Evolutionary conservation across 1,140 invertebrate species (phyloP), one percentile per base, ranked within the genome.

Genomic region (Drosophila kepulauana): DNA sequence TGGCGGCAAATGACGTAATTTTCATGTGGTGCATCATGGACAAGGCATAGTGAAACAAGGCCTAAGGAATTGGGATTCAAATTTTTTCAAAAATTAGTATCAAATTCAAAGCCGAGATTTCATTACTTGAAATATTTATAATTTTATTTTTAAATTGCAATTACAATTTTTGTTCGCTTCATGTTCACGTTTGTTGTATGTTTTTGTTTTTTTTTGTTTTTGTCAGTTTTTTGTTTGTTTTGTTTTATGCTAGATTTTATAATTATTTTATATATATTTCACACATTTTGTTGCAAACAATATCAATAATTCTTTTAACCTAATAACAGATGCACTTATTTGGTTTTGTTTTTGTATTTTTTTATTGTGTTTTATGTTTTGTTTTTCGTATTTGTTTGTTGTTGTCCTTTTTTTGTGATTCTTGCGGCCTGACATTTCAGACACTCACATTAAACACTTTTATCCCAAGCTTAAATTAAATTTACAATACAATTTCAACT

Each of bases 81-180:
- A 33, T 45, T 2, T 25, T 33, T 33, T 1, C 6, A 4, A 20
- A 43, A 58, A 2, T 41, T 11, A 10, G 33, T 33, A 33, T 33
- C n/a, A 5, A 16, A 13, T 15, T 48, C 5, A 43, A 30, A 56
- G 13, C 4, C 13, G 11, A 15, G 30, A 38, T 59, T 73, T 58
- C 38, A 63, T 85, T 85, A 85, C 76, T 81, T 85, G 78, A 87
- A 82, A 87, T 87, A 79, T 87, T 87, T 79, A 71, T 75, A 54
- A 86, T 82, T 87, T 87, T 87, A 87, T 87, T 87, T 86, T 87
- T 79, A 86, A 86, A 86, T 86, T 86, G 82, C 82, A 79, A 73
- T 76, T 86, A 86, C 82, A 86, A 86, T 86, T 81, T 78, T 74
- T 71, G 76, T 84, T 84, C 64, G 61, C 59, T 64, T 72, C 64